phyloP scores from a whole-genome alignment of 2,797 vertebrate species.

The Cyclopterus lumpus region DNA sequence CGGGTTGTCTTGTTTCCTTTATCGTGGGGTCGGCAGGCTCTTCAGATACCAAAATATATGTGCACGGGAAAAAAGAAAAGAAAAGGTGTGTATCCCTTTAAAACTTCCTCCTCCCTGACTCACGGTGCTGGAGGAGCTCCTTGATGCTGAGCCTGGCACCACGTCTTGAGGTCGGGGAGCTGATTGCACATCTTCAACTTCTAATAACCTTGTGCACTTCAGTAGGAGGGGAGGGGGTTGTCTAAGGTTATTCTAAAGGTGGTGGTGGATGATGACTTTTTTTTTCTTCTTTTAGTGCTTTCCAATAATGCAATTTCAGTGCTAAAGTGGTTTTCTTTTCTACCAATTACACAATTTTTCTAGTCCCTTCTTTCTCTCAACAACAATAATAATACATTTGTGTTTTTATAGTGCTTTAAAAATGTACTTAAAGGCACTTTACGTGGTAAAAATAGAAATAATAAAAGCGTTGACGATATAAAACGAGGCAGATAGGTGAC shows the following conservation, averaged over 20 bases:
- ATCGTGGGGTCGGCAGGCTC: background rate
- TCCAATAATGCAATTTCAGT: background rate
- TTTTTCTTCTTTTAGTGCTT: too few relatives aligned
- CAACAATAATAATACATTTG: background rate
- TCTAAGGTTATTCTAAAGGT: background rate
- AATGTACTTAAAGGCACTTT: background rate
- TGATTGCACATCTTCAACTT: constrained; percentile 15
- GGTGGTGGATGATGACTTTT: background rate
- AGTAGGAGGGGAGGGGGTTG: background rate
- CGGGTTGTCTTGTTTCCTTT: background rate
- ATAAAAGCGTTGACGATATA: background rate
- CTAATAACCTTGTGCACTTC: constrained; percentile 12
- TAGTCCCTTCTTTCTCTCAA: background rate
- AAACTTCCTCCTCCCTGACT: background rate
- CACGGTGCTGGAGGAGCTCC: background rate
- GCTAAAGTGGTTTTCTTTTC: background rate
- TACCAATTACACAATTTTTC: background rate
- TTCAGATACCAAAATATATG: background rate
- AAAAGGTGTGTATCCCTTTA: background rate
- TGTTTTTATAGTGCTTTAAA: too few relatives aligned
- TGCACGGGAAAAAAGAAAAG: too few relatives aligned
- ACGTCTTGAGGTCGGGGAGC: constrained; percentile 29
- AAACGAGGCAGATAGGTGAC: background rate
- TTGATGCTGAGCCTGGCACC: constrained; percentile 24
- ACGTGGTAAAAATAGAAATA: background rate